A percentile compares a stretch with the other conserved stretches of the same genome.
These are phyloP conservation scores for Torymus tubicola DNA, from an alignment of 2,888 invertebrate species.

Conservation along the genomic window DNA sequence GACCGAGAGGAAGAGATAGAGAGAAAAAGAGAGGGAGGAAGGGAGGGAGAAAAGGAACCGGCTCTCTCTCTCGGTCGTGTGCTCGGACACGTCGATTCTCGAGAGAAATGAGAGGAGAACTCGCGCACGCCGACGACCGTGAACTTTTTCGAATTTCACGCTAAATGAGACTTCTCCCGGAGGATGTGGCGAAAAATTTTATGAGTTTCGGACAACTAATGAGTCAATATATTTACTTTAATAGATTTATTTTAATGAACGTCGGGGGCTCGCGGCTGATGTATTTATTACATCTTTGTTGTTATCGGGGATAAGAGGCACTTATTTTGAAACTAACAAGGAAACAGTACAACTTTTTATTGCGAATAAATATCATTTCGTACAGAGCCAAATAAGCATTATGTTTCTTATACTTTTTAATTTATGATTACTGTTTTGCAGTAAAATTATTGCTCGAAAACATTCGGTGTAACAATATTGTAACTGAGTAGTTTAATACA, in stretches of 20 bases:
- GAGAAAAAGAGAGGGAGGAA: not conserved
- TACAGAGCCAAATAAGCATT: too few species aligned
- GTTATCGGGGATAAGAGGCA: not conserved
- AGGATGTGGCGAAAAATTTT: constrained; percentile 26
- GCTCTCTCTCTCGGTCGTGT: not conserved
- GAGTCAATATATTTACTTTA: constrained; percentile 14
- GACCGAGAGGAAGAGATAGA: not conserved
- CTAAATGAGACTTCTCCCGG: constrained; percentile 32
- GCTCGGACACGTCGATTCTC: constrained; percentile 1
- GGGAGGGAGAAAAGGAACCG: too few species aligned
- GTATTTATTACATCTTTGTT: constrained; percentile 5
- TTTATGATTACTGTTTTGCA: too few species aligned
- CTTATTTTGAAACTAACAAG: not conserved
- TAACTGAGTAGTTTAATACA: too few species aligned
- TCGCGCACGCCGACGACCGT: not conserved
- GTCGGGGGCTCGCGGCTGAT: not conserved
- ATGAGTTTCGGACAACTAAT: constrained; percentile 22
- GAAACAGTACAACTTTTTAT: not conserved
- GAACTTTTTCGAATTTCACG: constrained; percentile 35
- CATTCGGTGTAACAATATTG: too few species aligned
- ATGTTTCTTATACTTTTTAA: too few species aligned
- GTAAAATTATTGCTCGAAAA: too few species aligned
- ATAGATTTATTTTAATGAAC: constrained; percentile 7
- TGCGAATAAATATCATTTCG: too few species aligned
- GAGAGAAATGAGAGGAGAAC: constrained; percentile 12